phyloP scores from a whole-genome alignment of 2,113 vertebrate species.

The Psophia crepitans region DNA sequence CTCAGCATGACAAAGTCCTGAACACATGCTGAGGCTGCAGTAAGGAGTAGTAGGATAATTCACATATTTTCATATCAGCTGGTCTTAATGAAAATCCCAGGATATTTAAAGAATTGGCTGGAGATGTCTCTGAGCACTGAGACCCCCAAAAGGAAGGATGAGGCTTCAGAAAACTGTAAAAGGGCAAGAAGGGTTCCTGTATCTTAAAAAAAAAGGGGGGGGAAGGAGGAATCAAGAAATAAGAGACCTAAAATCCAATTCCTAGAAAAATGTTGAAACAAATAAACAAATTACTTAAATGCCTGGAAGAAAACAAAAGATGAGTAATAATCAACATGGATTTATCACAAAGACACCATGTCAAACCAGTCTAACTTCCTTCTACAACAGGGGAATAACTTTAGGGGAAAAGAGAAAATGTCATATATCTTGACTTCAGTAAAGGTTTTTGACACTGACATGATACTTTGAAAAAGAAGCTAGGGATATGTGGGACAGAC shows the following conservation, averaged over 20 bases:
- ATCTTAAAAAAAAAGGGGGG: not conserved
- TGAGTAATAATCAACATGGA: not conserved
- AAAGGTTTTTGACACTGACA: slow-evolving; percentile 1
- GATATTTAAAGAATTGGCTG: not conserved
- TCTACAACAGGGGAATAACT: not conserved
- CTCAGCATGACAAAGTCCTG: not conserved
- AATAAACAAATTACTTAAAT: not conserved
- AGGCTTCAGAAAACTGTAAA: not conserved
- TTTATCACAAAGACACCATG: not conserved
- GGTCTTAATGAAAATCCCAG: not conserved
- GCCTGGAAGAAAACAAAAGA: not conserved
- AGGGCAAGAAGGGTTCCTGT: not conserved
- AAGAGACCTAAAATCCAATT: not conserved
- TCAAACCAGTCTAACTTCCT: not conserved
- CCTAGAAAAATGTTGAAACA: not conserved
- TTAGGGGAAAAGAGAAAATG: not conserved
- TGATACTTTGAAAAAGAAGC: not conserved
- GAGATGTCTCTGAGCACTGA: not conserved
- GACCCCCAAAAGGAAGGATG: not conserved
- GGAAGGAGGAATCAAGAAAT: not conserved
- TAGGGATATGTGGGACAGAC: not conserved
- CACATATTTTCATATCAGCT: slow-evolving; percentile 1
- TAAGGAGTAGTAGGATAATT: not conserved
- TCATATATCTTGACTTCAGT: not conserved
- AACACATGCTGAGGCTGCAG: not conserved